Percentiles rank a stretch among this genome's conserved stretches.
Evolutionary conservation across 92 coral and sea anemone species (phyloP).

Genomic region (Phenganax stokvisi): DNA sequence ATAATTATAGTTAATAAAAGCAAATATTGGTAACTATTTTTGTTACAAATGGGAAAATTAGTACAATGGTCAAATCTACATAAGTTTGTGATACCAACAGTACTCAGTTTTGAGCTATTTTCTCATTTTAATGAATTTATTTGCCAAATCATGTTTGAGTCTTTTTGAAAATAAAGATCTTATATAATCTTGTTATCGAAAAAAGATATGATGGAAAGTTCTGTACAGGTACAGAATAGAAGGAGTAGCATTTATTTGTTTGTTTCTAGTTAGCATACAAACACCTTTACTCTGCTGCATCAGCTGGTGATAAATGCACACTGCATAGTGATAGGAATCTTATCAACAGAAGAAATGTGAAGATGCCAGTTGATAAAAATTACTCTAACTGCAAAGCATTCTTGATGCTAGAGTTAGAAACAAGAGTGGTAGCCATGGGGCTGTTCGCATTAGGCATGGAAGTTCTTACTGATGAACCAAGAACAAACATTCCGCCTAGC

Average conservation of each 20-base stretch:
- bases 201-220: neutral
- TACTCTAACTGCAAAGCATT: conserved; percentile 47
- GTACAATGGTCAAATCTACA: too few species aligned
- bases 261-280: conserved; percentile 20
- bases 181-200: too few species aligned
- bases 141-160: too few species aligned
- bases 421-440: conserved; percentile 37
- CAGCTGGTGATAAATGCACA: conserved; percentile 47
- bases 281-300: conserved; percentile 25
- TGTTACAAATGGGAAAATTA: too few species aligned
- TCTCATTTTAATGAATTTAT: too few species aligned
- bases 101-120: too few species aligned
- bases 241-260: neutral
- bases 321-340: conserved; percentile 44
- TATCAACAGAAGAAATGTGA: conserved; percentile 44
- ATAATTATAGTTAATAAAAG: too few species aligned
- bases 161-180: too few species aligned
- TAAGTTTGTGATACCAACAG: too few species aligned
- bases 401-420: conserved; percentile 39
- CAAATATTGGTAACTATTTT: too few species aligned
- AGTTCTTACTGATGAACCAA: too few species aligned
- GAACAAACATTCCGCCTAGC: too few species aligned
- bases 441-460: conserved; percentile 22
- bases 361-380: conserved; percentile 30
- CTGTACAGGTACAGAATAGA: neutral